phyloP scores from a whole-genome alignment of 2,888 invertebrate species.

The Oscheius sp. region DNA sequence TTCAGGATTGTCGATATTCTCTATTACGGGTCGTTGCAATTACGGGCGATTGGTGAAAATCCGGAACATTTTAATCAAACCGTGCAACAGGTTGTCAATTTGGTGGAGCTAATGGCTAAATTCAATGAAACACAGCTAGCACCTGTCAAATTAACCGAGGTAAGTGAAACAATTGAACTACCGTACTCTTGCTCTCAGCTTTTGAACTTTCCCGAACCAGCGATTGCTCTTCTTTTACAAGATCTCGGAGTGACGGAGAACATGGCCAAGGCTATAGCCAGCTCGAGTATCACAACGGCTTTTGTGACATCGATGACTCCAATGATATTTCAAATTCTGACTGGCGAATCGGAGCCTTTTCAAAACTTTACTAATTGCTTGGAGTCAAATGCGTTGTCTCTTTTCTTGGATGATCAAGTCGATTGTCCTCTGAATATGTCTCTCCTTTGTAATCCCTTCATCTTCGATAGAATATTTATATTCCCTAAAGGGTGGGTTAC shows the following conservation, averaged over 20 bases:
- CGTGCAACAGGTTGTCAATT: conserved; percentile 38
- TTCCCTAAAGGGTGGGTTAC: not conserved
- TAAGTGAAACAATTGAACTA: not conserved
- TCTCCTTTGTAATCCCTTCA: conserved; percentile 9
- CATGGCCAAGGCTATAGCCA: not conserved
- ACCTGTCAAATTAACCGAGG: conserved; percentile 13
- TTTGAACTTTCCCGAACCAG: not conserved
- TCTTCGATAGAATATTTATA: conserved; percentile 9
- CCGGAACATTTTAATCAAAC: conserved; percentile 42
- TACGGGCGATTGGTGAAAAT: conserved; percentile 51
- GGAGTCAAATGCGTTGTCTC: not conserved
- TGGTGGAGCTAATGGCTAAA: conserved; percentile 45
- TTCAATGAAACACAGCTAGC: conserved; percentile 8
- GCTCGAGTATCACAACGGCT: conserved; percentile 5
- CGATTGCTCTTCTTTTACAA: not conserved
- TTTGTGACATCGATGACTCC: not conserved
- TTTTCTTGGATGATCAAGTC: not conserved
- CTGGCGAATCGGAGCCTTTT: not conserved
- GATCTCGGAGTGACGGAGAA: not conserved
- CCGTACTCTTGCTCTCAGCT: not conserved
- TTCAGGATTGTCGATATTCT: conserved; percentile 52
- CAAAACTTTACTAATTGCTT: conserved; percentile 7
- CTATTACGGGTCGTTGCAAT: conserved; percentile 46
- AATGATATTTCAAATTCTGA: not conserved
- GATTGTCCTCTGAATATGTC: conserved; percentile 7